These are phyloP conservation scores for Drosophila pachea DNA, from an alignment of 1,140 invertebrate genomes.

Conservation along the genomic window DNA sequence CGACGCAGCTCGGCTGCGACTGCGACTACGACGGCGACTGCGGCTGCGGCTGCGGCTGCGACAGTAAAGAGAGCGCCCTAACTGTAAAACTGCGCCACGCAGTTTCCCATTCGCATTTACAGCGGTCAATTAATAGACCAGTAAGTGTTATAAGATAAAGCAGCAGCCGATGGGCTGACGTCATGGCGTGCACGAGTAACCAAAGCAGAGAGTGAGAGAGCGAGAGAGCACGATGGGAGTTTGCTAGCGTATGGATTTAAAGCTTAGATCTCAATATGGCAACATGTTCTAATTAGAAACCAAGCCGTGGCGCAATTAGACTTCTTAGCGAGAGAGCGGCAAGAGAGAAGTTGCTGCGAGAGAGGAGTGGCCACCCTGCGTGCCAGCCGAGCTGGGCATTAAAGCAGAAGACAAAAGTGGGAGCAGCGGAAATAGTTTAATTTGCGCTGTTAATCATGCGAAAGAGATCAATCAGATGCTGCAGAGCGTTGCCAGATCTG, in stretches of 20 bases:
- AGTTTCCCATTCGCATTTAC: constrained; percentile 2
- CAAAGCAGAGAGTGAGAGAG: neutral
- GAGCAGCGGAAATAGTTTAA: constrained; percentile 7
- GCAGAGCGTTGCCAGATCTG: constrained; percentile 2
- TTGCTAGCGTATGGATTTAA: constrained; percentile 12
- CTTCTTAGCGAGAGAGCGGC: neutral
- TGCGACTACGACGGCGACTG: neutral
- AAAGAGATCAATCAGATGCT: constrained; percentile 1
- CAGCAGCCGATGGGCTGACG: constrained; percentile 35
- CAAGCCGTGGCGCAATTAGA: constrained; percentile 29
- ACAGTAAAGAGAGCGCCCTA: neutral
- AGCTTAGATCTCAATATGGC: constrained; percentile 34
- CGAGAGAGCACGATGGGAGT: neutral
- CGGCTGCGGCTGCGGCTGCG: too few species aligned
- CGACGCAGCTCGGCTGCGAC: too few species aligned
- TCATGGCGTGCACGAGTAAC: constrained; percentile 15
- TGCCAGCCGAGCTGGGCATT: neutral
- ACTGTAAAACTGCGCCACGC: neutral
- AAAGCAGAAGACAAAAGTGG: neutral
- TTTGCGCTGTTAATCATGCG: constrained; percentile 20
- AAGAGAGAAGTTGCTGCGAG: neutral
- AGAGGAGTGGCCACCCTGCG: neutral
- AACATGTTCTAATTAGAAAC: constrained; percentile 57
- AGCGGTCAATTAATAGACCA: constrained; percentile 50
- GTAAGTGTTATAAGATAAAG: constrained; percentile 11